Evolutionary conservation across 2,888 invertebrate species (phyloP).

Genomic region (Tanypteryx hageni): DNA sequence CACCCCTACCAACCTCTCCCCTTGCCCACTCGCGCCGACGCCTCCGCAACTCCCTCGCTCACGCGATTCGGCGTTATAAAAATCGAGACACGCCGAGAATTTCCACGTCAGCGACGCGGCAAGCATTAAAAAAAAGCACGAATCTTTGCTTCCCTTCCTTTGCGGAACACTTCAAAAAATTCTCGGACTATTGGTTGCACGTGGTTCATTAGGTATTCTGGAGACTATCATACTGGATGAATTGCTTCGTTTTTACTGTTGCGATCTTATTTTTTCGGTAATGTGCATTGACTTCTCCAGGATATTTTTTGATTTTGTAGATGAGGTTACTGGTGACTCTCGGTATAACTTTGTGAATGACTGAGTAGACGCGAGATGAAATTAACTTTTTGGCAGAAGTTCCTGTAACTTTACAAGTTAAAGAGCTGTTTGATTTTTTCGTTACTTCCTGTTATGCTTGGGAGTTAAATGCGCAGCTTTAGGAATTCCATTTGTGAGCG

Average conservation of each 20-base stretch:
- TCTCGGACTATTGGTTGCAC: neutral
- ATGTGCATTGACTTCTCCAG: neutral
- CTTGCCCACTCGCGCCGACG: neutral
- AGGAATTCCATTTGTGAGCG: no score
- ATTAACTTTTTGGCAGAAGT: no score
- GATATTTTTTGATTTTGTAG: neutral
- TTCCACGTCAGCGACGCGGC: slow-evolving; percentile 30
- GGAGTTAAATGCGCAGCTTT: no score
- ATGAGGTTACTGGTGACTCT: neutral
- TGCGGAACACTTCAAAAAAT: neutral
- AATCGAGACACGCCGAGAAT: slow-evolving; percentile 44
- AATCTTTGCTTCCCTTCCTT: neutral
- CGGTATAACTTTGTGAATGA: no score
- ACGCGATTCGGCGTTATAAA: slow-evolving; percentile 35
- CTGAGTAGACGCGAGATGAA: no score
- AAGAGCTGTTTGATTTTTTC: no score
- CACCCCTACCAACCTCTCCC: neutral
- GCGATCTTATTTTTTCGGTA: neutral
- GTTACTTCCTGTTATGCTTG: no score
- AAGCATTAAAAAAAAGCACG: slow-evolving; percentile 15
- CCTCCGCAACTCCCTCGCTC: neutral
- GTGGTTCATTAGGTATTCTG: neutral
- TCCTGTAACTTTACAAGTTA: no score
- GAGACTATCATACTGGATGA: neutral
- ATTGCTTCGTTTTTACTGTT: neutral